Evolutionary conservation across 2,113 vertebrate species (phyloP).

Genomic region (Hyaena hyaena): DNA sequence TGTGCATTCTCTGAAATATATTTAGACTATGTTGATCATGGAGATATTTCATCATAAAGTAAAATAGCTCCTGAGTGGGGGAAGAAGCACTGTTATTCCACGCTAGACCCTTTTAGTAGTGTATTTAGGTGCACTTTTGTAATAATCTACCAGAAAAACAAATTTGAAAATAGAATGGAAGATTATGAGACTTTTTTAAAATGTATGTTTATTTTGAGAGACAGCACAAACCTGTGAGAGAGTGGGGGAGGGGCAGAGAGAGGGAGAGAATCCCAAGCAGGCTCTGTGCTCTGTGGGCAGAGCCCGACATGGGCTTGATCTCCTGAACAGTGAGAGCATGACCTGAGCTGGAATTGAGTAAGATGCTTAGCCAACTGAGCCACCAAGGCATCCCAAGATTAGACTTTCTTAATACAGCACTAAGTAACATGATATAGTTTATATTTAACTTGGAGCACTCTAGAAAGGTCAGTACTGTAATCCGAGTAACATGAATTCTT

Average conservation of each 20-base stretch:
- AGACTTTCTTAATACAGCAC: slow-evolving; percentile 2
- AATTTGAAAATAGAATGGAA: background rate
- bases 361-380: too few species aligned
- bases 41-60: background rate
- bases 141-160: slow-evolving; percentile 35
- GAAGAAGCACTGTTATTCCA: background rate
- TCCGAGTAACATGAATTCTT: slow-evolving; percentile 43
- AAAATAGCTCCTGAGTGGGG: background rate
- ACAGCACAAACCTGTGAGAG: too few species aligned
- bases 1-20: background rate
- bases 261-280: too few species aligned
- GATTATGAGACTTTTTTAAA: slow-evolving; percentile 1
- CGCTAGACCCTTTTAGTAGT: background rate
- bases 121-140: slow-evolving; percentile 11
- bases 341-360: too few species aligned
- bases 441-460: background rate
- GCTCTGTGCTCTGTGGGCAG: too few species aligned
- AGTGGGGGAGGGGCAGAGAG: too few species aligned
- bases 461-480: slow-evolving; percentile 54
- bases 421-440: background rate
- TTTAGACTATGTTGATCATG: background rate
- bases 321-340: too few species aligned
- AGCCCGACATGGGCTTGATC: too few species aligned
- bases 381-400: too few species aligned
- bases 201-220: too few species aligned